Evolutionary conservation across 2,113 vertebrate species (phyloP).

Genomic region (Caretta caretta): DNA sequence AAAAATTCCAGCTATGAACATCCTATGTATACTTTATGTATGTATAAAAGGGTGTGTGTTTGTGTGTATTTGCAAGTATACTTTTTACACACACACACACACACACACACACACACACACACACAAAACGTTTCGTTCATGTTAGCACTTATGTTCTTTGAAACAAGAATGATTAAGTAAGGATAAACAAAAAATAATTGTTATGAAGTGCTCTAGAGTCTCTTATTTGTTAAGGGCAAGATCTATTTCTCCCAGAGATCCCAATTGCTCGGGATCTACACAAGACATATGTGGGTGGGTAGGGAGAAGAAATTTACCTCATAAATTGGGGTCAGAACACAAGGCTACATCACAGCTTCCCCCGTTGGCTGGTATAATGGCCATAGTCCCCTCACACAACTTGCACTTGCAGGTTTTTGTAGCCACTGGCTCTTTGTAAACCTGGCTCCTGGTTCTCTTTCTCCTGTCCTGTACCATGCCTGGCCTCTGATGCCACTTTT

Average conservation of each 20-base stretch:
- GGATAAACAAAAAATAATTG: not conserved
- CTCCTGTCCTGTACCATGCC: not conserved
- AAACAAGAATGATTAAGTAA: not conserved
- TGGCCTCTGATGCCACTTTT: not conserved
- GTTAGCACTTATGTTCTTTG: not conserved
- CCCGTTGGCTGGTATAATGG: not conserved
- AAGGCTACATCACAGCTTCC: not conserved
- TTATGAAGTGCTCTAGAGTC: not conserved
- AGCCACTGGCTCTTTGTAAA: not conserved
- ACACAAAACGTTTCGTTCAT: not conserved
- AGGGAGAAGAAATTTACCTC: not conserved
- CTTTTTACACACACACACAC: not conserved
- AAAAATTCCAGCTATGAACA: not conserved
- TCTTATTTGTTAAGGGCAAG: not conserved
- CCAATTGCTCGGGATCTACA: not conserved
- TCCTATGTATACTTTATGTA: not conserved
- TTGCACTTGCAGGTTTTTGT: not conserved
- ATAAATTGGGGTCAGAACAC: not conserved
- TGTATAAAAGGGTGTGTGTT: not conserved
- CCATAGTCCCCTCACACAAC: not conserved
- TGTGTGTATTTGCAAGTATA: accelerated
- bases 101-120: not conserved
- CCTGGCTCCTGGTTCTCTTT: not conserved
- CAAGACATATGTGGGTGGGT: not conserved
- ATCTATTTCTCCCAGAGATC: not conserved